Conservation (phyloP, 2,113 vertebrate genomes). For the Pterocles gutturalis region DNA sequence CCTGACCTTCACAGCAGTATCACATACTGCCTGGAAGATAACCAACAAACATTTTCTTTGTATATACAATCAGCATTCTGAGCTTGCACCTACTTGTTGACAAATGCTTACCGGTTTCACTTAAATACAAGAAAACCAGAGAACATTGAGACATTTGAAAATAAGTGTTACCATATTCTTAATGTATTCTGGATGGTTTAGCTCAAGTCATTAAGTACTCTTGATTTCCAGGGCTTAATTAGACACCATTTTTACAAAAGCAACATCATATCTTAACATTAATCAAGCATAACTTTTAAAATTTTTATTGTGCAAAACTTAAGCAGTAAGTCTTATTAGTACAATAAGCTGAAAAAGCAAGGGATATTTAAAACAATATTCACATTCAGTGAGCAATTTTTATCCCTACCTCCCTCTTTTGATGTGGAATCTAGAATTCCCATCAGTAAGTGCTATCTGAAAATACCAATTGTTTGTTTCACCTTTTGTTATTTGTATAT, state of each 20-base stretch:
- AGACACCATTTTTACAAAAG: not conserved
- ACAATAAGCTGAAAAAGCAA: slow-evolving; percentile 22
- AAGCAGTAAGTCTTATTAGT: not conserved
- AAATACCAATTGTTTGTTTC: not conserved
- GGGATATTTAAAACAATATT: slow-evolving; percentile 24
- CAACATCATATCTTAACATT: not conserved
- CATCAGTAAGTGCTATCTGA: slow-evolving; percentile 48
- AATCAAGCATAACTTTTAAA: not conserved
- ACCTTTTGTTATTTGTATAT: not conserved
- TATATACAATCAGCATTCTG: not conserved
- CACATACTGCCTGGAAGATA: not conserved
- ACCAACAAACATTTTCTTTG: not conserved
- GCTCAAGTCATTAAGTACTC: not conserved
- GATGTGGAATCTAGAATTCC: slow-evolving; percentile 1
- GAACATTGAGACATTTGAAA: not conserved
- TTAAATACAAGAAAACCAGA: not conserved
- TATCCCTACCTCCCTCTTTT: slow-evolving; percentile 4
- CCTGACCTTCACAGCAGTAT: not conserved
- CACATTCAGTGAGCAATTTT: slow-evolving; percentile 17
- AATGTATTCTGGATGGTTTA: not conserved
- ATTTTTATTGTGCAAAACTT: slow-evolving; percentile 57
- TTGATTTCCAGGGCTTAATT: not conserved
- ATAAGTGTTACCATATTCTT: not conserved
- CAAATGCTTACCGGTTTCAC: not conserved
- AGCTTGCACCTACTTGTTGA: not conserved